phyloP scores from a whole-genome alignment of 2,797 vertebrate species.

The Crypturellus tataupa region DNA sequence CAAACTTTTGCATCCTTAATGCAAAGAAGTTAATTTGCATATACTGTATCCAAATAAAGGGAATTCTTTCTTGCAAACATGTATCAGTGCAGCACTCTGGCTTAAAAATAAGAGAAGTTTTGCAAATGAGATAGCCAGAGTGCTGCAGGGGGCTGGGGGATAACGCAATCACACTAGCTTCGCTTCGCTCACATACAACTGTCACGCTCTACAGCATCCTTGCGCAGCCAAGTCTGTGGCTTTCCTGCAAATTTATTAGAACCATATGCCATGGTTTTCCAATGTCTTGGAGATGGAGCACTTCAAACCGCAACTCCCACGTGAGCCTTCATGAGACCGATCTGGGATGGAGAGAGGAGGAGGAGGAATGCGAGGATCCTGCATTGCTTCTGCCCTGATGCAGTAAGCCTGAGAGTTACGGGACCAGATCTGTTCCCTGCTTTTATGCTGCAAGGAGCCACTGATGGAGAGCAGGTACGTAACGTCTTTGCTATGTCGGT shows the following conservation, averaged over 20 bases:
- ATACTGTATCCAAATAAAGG: background rate
- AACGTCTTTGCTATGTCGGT: background rate
- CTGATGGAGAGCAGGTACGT: background rate
- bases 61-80: background rate
- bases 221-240: background rate
- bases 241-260: background rate
- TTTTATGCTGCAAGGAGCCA: background rate
- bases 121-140: background rate
- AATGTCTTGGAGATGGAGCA: background rate
- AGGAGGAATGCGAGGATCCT: background rate
- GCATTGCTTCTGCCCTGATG: background rate
- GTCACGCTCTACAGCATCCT: background rate
- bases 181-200: background rate
- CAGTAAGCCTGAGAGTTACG: background rate
- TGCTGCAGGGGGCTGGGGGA: background rate
- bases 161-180: background rate
- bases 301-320: background rate
- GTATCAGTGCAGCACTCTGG: background rate
- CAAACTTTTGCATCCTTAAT: background rate
- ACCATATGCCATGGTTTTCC: background rate
- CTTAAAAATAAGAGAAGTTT: background rate
- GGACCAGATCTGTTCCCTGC: background rate
- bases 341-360: background rate
- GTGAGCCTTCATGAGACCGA: background rate
- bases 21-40: background rate